Evolutionary conservation across 1,140 invertebrate species (phyloP).

Genomic region (Panagrolaimus sp.): DNA sequence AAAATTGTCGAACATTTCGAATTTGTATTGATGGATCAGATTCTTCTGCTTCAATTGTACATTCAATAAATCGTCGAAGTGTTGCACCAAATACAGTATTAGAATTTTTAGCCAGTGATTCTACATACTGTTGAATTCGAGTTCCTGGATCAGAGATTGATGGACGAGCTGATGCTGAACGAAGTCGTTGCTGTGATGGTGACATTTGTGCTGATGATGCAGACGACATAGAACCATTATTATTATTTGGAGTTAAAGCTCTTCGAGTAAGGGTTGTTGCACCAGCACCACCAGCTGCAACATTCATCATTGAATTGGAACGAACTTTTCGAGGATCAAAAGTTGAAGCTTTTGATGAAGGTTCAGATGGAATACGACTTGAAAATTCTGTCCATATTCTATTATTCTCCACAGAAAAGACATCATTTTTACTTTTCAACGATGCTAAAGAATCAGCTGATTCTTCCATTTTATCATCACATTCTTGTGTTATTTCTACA

Average conservation of each 20-base stretch:
- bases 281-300: slow-evolving; percentile 8
- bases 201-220: background rate
- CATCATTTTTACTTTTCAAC: background rate
- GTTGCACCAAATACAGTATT: slow-evolving; percentile 69
- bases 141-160: slow-evolving; percentile 22
- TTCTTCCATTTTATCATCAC: background rate
- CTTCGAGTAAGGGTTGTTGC: slow-evolving; percentile 3
- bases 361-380: slow-evolving; percentile 26
- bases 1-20: slow-evolving; percentile 73
- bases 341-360: slow-evolving; percentile 16
- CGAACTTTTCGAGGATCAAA: slow-evolving; percentile 13
- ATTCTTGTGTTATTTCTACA: background rate
- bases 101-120: slow-evolving; percentile 68
- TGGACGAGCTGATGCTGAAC: slow-evolving; percentile 9
- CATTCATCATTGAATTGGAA: slow-evolving; percentile 18
- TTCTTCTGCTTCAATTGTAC: slow-evolving; percentile 82
- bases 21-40: slow-evolving; percentile 68
- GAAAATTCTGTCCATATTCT: slow-evolving; percentile 25
- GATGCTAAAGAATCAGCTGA: background rate
- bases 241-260: slow-evolving; percentile 14
- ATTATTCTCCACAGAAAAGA: background rate
- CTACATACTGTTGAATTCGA: slow-evolving; percentile 34
- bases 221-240: no score
- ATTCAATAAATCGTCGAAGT: slow-evolving; percentile 72
- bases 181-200: background rate